Percentiles rank a stretch among this genome's conserved stretches.
phyloP scores from a whole-genome alignment of 2,113 vertebrate species.

The Uropsilus gracilis region DNA sequence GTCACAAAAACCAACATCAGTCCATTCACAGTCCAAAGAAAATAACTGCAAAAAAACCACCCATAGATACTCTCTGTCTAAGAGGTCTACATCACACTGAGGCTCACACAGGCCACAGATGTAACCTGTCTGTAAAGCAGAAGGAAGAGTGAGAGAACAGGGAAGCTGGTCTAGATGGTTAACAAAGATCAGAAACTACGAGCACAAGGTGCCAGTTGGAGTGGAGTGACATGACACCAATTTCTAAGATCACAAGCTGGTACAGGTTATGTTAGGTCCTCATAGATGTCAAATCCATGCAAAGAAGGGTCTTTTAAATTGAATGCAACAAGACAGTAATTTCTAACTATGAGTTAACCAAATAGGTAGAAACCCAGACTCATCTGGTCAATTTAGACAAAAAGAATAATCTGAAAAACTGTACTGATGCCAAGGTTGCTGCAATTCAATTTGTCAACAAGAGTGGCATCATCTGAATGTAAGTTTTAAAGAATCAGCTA shows the following conservation, averaged over 20 bases:
- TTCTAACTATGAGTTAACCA: neutral
- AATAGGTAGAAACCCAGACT: neutral
- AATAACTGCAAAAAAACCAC: neutral
- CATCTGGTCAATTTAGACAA: neutral
- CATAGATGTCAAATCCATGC: neutral
- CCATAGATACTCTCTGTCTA: neutral
- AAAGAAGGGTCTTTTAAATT: neutral
- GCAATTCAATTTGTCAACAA: neutral
- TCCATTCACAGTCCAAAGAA: constrained; percentile 9
- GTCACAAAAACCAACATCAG: accelerated
- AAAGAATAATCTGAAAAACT: constrained; percentile 10
- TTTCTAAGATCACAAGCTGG: neutral
- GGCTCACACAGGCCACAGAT: neutral
- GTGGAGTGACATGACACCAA: neutral
- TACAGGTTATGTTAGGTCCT: neutral
- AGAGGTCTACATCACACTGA: neutral
- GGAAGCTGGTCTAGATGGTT: neutral
- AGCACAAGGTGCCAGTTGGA: neutral
- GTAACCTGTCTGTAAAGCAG: neutral
- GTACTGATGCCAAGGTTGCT: neutral
- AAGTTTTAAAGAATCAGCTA: neutral
- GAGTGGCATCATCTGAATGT: neutral
- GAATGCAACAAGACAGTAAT: neutral
- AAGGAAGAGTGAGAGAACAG: neutral
- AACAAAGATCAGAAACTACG: neutral